phyloP scores from a whole-genome alignment of 2,888 invertebrate genomes.

The Andrena chrysosceles region DNA sequence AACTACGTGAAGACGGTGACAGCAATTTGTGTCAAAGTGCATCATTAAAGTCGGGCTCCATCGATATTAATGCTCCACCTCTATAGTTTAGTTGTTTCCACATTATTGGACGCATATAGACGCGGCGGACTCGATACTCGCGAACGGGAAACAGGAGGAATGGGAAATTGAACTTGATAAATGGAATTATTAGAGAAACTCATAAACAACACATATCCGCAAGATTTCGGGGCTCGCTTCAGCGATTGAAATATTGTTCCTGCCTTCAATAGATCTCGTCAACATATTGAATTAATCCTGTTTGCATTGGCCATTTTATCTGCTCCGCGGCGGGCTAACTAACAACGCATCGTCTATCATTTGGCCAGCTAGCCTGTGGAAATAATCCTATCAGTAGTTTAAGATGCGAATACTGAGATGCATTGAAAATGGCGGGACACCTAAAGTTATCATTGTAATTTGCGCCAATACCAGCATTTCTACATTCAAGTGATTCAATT shows the following conservation, averaged over 20 bases:
- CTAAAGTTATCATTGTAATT: neutral
- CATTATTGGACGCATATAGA: constrained; percentile 68
- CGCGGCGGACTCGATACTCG: constrained; percentile 49
- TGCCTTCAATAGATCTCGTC: too few relatives aligned
- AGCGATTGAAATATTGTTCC: neutral
- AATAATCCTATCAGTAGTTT: too few relatives aligned
- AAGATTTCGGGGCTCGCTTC: constrained; percentile 2
- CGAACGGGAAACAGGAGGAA: constrained; percentile 41
- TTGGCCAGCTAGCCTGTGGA: too few relatives aligned
- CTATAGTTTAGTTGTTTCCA: constrained; percentile 67
- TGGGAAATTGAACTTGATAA: constrained; percentile 72
- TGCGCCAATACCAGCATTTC: neutral
- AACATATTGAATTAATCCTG: neutral
- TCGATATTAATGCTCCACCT: constrained; percentile 68
- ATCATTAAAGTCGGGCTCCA: constrained; percentile 32
- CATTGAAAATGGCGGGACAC: neutral
- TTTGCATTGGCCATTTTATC: neutral
- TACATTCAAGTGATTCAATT: neutral
- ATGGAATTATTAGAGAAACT: constrained; percentile 70
- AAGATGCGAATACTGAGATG: too few relatives aligned
- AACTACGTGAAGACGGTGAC: constrained; percentile 23
- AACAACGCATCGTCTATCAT: too few relatives aligned
- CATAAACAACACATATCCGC: constrained; percentile 63
- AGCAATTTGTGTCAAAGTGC: constrained; percentile 26
- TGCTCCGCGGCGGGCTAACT: neutral